Conservation (phyloP, 2,113 vertebrate species). For the Lagopus muta region DNA sequence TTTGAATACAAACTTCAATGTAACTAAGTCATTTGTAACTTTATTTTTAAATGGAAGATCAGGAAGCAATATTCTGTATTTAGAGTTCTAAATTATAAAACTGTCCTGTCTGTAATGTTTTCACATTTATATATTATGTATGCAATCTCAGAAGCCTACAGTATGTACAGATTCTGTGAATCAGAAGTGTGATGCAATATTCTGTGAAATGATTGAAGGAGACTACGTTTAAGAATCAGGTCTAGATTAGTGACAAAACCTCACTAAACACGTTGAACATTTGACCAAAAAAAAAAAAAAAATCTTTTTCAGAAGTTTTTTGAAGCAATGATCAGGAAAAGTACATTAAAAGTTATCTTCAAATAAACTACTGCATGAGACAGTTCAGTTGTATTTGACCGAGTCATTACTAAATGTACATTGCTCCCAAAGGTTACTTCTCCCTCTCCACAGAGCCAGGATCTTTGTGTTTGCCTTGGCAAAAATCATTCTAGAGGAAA, state of each 20-base stretch:
- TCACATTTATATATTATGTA: background rate
- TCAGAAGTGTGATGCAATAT: background rate
- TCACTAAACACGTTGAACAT: background rate
- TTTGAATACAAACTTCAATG: background rate
- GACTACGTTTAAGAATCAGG: background rate
- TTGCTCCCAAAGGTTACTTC: rapidly evolving
- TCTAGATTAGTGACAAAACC: background rate
- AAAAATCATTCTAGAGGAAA: background rate
- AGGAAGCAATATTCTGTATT: background rate
- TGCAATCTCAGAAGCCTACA: background rate
- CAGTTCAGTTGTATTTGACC: background rate
- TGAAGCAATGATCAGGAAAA: background rate
- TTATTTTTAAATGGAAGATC: background rate
- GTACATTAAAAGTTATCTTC: background rate
- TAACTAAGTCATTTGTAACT: background rate
- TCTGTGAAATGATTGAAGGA: background rate
- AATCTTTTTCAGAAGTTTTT: background rate
- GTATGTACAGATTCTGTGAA: background rate
- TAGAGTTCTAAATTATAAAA: background rate
- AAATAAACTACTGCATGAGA: background rate
- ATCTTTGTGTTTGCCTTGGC: background rate
- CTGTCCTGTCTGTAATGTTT: background rate
- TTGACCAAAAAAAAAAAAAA: background rate
- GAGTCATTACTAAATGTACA: background rate
- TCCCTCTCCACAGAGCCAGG: background rate